A percentile compares a stretch with the other conserved stretches of the same genome.
Conservation (phyloP, 2,888 invertebrate species). For the Tineola bisselliella region DNA sequence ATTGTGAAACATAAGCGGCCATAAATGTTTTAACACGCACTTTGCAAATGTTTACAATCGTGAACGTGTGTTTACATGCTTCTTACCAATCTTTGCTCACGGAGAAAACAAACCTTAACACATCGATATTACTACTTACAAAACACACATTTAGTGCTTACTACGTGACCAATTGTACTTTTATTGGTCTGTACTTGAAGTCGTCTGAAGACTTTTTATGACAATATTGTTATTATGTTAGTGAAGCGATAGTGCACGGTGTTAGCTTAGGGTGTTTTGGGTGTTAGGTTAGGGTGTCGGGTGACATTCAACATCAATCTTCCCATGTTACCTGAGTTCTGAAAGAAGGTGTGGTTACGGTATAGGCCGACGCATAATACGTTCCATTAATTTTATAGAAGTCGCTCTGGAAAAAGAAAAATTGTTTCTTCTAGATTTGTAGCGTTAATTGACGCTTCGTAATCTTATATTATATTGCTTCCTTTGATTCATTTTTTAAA, state of each 20-base stretch:
- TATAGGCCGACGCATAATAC: conserved; percentile 48
- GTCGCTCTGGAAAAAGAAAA: conserved; percentile 61
- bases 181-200: conserved; percentile 7
- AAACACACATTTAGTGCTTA: neutral
- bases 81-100: neutral
- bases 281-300: conserved; percentile 22
- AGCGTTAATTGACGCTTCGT: neutral
- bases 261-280: conserved; percentile 19
- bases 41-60: neutral
- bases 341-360: conserved; percentile 38
- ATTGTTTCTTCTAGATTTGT: conserved; percentile 15
- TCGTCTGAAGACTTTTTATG: conserved; percentile 1
- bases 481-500: neutral
- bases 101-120: neutral
- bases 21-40: neutral
- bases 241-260: conserved; percentile 22
- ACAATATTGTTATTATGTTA: conserved; percentile 5
- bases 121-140: neutral
- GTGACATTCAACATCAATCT: conserved; percentile 24
- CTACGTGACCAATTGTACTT: neutral
- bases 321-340: conserved; percentile 16
- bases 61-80: neutral
- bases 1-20: neutral
- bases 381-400: conserved; percentile 65
- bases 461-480: neutral